phyloP scores from a whole-genome alignment of 2,888 invertebrate genomes.

The Stenodema calcarata region DNA sequence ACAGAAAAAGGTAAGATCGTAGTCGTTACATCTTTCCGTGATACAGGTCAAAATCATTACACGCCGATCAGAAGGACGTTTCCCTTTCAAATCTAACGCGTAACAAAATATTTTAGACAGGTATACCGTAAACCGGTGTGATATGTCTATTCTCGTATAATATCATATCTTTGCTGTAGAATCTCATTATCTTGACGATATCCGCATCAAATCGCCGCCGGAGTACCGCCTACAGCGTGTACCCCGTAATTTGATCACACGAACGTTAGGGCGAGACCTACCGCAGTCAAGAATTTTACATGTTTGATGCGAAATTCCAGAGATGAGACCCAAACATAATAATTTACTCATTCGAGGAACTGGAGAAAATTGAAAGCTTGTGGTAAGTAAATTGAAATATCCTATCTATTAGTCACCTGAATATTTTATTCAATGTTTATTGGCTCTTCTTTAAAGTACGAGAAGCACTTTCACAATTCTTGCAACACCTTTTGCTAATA shows the following conservation, averaged over 20 bases:
- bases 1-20: background rate
- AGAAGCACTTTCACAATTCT: no score
- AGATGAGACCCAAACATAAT: background rate
- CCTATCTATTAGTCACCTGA: no score
- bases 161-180: no score
- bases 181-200: background rate
- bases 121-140: no score
- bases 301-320: background rate
- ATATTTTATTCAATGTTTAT: no score
- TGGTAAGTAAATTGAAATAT: no score
- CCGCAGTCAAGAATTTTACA: background rate
- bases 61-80: no score
- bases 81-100: no score
- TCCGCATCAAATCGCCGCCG: background rate
- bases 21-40: background rate
- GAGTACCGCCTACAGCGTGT: background rate
- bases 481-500: no score
- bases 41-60: background rate
- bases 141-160: no score
- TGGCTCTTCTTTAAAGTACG: no score
- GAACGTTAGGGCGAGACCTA: background rate
- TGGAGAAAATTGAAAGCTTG: background rate
- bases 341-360: background rate
- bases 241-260: background rate
- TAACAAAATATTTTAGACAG: no score